Evolutionary conservation across 1,140 invertebrate species (phyloP), one percentile per base, ranked within the genome.

Genomic region (Argopecten irradians): DNA sequence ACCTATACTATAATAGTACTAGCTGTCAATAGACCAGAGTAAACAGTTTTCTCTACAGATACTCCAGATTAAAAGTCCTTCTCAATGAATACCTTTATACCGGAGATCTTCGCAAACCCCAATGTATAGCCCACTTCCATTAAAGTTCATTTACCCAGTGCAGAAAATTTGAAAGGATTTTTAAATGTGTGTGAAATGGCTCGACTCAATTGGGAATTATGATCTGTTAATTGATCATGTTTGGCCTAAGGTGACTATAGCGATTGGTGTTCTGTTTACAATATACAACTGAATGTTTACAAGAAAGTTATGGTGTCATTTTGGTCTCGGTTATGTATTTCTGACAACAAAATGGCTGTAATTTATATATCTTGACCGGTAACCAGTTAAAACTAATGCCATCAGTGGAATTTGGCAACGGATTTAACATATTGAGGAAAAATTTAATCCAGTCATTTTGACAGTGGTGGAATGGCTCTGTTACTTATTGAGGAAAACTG

Each of bases 111-210:
- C 55, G 22, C 22, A 71, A 71, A 71, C 55, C 5, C n/a, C 3
- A 3, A 71, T 71, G 55, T 28, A 28, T 28, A n/a, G n/a, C 22
- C 55, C 5, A 71, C 55, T 71, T 28, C 55, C 55, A 71, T 71
- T 71, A 71, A 28, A 71, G 55, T 28, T 71, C 55, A 28, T 71
- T 71, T 71, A 71, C 55, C 55, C 5, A 71, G 55, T 71, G 55
- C 55, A 71, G n/a, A 28, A 71, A 28, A 28, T 28, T n/a, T 71
- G 55, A 71, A 71, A 71, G 55, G 55, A 71, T 71, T 71, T 39
- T 71, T 71, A 71, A 71, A 71, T n/a, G 55, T 71, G 55, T 71
- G n/a, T 71, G 55, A 28, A 71, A 71, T 71, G 55, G 55, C 55
- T 71, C 55, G 55, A 28, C 55, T 71, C 55, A 71, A 28, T 28